These are phyloP conservation scores for Pachyseris speciosa DNA, from an alignment of 64 coral and sea anemone genomes.

Conservation along the genomic window DNA sequence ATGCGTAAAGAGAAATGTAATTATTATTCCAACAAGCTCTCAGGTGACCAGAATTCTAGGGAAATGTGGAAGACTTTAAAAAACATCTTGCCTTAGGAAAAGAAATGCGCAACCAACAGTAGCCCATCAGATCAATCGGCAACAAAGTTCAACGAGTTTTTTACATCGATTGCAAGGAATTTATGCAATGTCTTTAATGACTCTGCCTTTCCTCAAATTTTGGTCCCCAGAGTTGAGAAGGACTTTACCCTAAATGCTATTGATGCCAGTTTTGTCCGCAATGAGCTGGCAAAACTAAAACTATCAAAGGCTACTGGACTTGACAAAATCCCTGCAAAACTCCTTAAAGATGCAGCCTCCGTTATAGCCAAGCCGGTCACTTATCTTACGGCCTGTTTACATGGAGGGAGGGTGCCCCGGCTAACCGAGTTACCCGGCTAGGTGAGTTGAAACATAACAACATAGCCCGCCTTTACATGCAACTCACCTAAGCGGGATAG, in stretches of 20 bases:
- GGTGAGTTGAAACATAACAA: too few species aligned
- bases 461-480: too few species aligned
- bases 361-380: slow-evolving; percentile 39
- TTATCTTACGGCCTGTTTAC: too few species aligned
- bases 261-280: background rate
- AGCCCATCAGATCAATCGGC: background rate
- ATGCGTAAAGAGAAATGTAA: slow-evolving; percentile 44
- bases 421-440: too few species aligned
- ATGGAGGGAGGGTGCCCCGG: too few species aligned
- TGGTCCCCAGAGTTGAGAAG: slow-evolving; percentile 43
- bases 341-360: too few species aligned
- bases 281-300: slow-evolving; percentile 18
- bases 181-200: slow-evolving; percentile 2
- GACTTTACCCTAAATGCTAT: slow-evolving; percentile 13
- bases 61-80: slow-evolving; percentile 62
- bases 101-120: background rate
- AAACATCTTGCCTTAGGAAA: slow-evolving; percentile 43
- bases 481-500: too few species aligned
- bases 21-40: slow-evolving; percentile 39
- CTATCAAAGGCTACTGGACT: slow-evolving; percentile 66
- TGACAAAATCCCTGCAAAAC: too few species aligned
- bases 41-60: slow-evolving; percentile 14
- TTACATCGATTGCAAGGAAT: slow-evolving; percentile 33
- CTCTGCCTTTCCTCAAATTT: background rate
- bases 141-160: slow-evolving; percentile 18